These are phyloP conservation scores for Drosophila robusta DNA, from an alignment of 2,888 invertebrate genomes.

Conservation along the genomic window DNA sequence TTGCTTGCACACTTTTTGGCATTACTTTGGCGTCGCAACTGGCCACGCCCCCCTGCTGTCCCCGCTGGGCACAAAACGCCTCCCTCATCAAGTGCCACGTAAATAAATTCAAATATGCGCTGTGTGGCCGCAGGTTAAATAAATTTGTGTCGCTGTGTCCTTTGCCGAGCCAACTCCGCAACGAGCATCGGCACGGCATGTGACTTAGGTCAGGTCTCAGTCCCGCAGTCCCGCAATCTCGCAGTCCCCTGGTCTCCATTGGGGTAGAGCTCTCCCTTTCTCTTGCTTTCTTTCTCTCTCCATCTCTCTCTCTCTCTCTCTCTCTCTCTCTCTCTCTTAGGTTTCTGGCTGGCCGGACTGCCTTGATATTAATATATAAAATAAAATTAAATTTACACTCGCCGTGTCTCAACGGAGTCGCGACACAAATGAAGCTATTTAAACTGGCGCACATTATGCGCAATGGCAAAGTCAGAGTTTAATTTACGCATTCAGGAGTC, in stretches of 20 bases:
- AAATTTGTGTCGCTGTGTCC: slow-evolving; percentile 61
- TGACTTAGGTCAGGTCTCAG: slow-evolving; percentile 49
- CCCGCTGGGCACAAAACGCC: slow-evolving; percentile 3
- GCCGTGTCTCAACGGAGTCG: slow-evolving; percentile 22
- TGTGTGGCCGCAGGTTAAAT: slow-evolving; percentile 75
- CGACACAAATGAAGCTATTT: slow-evolving; percentile 46
- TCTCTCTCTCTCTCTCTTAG: neutral
- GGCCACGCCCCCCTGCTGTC: slow-evolving; percentile 9
- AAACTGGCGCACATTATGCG: slow-evolving; percentile 31
- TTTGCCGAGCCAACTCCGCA: slow-evolving; percentile 16
- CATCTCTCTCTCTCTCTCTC: neutral
- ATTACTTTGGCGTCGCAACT: slow-evolving; percentile 48
- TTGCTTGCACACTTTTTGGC: slow-evolving; percentile 65
- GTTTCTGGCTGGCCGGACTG: slow-evolving; percentile 4
- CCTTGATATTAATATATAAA: slow-evolving; percentile 40
- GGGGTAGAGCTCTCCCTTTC: neutral
- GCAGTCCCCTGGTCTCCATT: neutral
- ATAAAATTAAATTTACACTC: slow-evolving; percentile 48
- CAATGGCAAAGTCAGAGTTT: slow-evolving; percentile 11
- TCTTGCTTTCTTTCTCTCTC: too few species aligned
- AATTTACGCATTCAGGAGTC: slow-evolving; percentile 21
- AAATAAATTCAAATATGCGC: slow-evolving; percentile 77
- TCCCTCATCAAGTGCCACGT: slow-evolving; percentile 41
- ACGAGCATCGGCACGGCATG: slow-evolving; percentile 18
- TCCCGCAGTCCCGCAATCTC: neutral